Evolutionary conservation across 2,113 vertebrate genomes (phyloP), one percentile per base, ranked within the genome.

Genomic region (Willisornis vidua): DNA sequence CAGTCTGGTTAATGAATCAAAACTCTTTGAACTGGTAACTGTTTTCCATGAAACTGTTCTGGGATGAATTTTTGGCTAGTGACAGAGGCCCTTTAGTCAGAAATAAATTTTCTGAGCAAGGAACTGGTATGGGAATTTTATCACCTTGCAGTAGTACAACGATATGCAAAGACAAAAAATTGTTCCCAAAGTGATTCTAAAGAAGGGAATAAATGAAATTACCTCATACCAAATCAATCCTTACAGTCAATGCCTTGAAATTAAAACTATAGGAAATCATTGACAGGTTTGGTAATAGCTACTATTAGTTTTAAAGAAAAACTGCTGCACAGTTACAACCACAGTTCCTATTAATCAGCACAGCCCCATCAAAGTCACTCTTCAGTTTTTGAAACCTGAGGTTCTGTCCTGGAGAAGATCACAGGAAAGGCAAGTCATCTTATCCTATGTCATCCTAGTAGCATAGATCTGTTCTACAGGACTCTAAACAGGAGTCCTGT

Each of bases 1-100:
- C 57, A 87, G 33, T 70, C 89, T 82, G 63, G 17, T 91, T 91
- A 87, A 80, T 48, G 48, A 92, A 97, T 90, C 67, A 93, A 94
- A 96, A 83, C 26, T 48, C 54, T 77, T 37, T 80, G 48, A 77
- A 39, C 58, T 90, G 67, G 72, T 46, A 93, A 94, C 59, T 52
- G 23, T 66, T 91, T 83, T 90, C 67, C 51, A 74, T 33, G 6
- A 66, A 93, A 72, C 17, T 70, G n/a, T 92, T 85, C 87, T 82
- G 57, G 46, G 74, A 91, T 77, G 54, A 85, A 72, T 92, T 85
- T 79, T 87, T 93, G 89, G 74, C 77, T 85, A 75, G 70, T 87
- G 37, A 87, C 52, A 82, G 43, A 85, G 37, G 58, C 16, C 45
- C 7, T 14, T 79, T 66, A 87, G 43, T 73, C 33, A 90, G 65